Base-by-base conservation (phyloP, 2,888 invertebrate genomes). In the Psococerastis gibbosa region DNA sequence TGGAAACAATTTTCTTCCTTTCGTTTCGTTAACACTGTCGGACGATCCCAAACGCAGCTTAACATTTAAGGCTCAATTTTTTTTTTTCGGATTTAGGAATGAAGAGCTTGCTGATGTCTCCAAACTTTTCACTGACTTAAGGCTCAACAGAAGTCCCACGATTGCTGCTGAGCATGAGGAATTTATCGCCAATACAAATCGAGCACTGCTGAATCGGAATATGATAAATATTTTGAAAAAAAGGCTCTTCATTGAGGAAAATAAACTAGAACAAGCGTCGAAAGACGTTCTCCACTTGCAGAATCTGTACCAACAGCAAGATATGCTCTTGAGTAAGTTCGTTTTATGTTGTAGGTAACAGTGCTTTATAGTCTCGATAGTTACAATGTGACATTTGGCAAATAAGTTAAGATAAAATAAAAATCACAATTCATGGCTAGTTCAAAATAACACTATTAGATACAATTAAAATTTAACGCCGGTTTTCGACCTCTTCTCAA, bases 161-260 rank as follows among this genome's bases (percentile, higher is more conserved):
- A 50, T 67, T 23, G 69, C 68, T 1, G 55, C 63, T 1, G 70
- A 70, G 49, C 70, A 70, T 52, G 70, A 70, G 57, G 70, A 70
- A 51, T 70, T 70, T 48, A 57, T 70, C 22, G 69, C 70, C 3
- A 70, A 68, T 53, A 63, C 70, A 13, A 70, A 69, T 49, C 60
- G 70, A 54, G 69, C 69, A 64, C 70, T 68, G 55, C 47, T 38
- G 11, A 20, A 38, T 18, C 16, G 22, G 20, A 38, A 38, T 20
- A 9, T 18, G 20, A 20, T 18, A 15, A 22, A 38, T 6, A 38
- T 38, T 20, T 20, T 38, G 13, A 16, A 4, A 20, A 27, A n/a
- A n/a, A 44, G 3, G 15, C 17, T 31, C 35, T 15, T 17, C 3
- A 57, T 57, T 32, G 51, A 54, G 15, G 55, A 56, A 44, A 54